phyloP scores from a whole-genome alignment of 2,797 vertebrate species.

The Enteromius anoplus region DNA sequence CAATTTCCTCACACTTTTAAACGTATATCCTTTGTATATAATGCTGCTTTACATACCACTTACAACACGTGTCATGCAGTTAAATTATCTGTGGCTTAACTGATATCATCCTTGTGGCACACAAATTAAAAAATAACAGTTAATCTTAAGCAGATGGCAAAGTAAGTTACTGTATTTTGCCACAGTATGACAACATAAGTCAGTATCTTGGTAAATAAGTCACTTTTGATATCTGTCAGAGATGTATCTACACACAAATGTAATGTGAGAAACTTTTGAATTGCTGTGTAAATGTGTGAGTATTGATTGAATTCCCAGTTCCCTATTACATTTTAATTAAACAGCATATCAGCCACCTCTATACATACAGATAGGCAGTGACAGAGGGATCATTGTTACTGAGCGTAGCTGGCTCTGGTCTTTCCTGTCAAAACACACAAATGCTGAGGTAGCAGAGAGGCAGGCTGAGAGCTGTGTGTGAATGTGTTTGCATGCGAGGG shows the following conservation, averaged over 20 bases:
- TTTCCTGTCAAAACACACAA: slow-evolving; percentile 82
- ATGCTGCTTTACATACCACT: background rate
- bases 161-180: background rate
- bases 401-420: slow-evolving; percentile 74
- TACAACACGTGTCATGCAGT: background rate
- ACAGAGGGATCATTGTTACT: slow-evolving; percentile 72
- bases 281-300: background rate
- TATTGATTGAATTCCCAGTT: background rate
- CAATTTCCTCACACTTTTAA: background rate
- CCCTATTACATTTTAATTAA: no score
- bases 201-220: background rate
- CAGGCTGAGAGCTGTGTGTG: slow-evolving; percentile 42
- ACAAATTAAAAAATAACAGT: background rate
- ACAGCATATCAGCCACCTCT: slow-evolving; percentile 31
- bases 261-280: background rate
- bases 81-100: background rate
- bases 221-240: background rate
- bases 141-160: background rate
- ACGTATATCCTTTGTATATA: background rate
- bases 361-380: slow-evolving; percentile 46
- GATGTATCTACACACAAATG: no score
- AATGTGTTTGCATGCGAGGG: slow-evolving; percentile 29
- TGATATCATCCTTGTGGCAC: background rate
- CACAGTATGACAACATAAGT: background rate
- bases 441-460: slow-evolving; percentile 79